Conservation (phyloP, 1,140 invertebrate genomes). For the Apis dorsata region DNA sequence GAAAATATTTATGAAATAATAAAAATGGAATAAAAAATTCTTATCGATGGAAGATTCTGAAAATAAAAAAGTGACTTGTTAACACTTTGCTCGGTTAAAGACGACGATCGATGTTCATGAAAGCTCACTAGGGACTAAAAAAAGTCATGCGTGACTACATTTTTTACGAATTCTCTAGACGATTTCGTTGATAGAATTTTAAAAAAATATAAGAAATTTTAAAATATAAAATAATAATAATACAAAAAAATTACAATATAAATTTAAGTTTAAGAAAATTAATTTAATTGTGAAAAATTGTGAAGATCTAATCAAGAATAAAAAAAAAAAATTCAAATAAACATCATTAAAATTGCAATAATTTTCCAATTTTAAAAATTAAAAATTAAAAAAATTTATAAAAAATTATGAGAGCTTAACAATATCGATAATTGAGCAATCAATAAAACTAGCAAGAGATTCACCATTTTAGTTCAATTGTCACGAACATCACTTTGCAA, state of each 20-base stretch:
- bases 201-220: neutral
- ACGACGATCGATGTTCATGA: conserved; percentile 1
- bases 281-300: neutral
- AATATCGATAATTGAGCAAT: neutral
- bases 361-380: neutral
- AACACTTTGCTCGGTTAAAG: neutral
- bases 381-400: neutral
- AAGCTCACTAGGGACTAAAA: neutral
- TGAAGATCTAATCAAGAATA: neutral
- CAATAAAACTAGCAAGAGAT: neutral
- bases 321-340: neutral
- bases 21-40: neutral
- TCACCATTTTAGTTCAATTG: neutral
- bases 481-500: conserved; percentile 45
- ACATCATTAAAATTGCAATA: neutral
- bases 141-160: neutral
- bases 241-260: too few species aligned
- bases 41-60: neutral
- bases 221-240: neutral
- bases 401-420: neutral
- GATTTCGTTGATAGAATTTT: neutral
- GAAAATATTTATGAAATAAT: neutral
- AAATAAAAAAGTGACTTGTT: neutral
- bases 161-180: neutral
- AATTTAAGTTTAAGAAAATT: too few species aligned